Base-by-base conservation (phyloP, 2,888 invertebrate species). In the Branchellion lobata region DNA sequence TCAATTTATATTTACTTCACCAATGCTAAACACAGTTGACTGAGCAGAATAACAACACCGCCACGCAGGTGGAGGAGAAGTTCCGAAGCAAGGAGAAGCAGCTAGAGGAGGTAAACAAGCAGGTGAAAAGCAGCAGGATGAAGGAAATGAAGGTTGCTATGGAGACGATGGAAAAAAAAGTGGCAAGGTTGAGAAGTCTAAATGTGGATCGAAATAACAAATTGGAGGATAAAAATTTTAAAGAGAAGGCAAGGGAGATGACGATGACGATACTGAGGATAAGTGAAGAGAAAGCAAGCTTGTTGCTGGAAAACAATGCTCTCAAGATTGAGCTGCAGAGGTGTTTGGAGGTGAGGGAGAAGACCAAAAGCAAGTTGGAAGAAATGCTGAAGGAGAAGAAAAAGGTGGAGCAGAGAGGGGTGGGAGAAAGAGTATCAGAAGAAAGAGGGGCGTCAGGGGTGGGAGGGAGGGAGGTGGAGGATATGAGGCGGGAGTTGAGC, bases 121-220 rank as follows among this genome's bases (percentile, higher is more conserved):
- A 57, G 24, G 3, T 57, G n/a, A 57, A 57, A n/a, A 57, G 11
- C 11, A 57, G 11, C 61, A 18, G 61, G 24, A 57, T 57, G 61
- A 57, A 57, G 24, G 61, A 57, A n/a, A 57, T 57, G 61, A 18
- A 57, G 61, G 61, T 57, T 14, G 61, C 61, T n/a, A 18, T 57
- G 21, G 61, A 57, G 5, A 57, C 61, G 3, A 3, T 57, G 61
- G n/a, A 57, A 24, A 57, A 57, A n/a, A n/a, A 57, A n/a, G 14
- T 57, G n/a, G 24, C 61, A n/a, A 57, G 61, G 24, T n/a, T 18
- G 24, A 57, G 21, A 57, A 40, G 40, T 40, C 14, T 40, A 40
- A 57, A 57, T 24, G 61, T 14, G 24, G 21, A 57, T 24, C 61
- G 21, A 18, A n/a, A 57, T 57, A 18, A 57, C 5, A 57, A 57